phyloP scores from a whole-genome alignment of 1,140 invertebrate genomes.

The Macrotrachela quadricornifera region DNA sequence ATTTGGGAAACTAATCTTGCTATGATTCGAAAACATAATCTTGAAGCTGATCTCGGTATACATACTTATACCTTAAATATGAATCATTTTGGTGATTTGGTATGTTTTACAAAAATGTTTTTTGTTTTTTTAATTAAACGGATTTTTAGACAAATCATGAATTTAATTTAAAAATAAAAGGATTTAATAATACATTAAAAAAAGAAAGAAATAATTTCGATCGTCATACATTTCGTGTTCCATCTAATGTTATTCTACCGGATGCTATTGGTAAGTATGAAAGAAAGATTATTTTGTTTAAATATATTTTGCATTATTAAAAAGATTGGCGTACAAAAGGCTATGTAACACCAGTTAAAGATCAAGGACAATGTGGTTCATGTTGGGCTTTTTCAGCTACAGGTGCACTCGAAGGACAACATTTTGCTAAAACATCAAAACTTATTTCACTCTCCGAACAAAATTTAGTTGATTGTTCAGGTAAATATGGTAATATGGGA shows the following conservation, averaged over 20 bases:
- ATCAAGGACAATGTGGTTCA: conserved; percentile 10
- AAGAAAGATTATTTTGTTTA: no score
- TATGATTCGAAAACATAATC: conserved; percentile 18
- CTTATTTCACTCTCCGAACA: conserved; percentile 5
- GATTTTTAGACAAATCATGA: no score
- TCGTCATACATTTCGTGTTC: no score
- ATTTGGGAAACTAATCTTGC: conserved; percentile 10
- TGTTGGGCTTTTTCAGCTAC: conserved; percentile 8
- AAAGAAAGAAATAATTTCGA: no score
- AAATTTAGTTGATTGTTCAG: conserved; percentile 8
- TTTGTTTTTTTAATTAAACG: no score
- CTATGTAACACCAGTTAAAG: conserved; percentile 9
- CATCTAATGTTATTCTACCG: no score
- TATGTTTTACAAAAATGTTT: no score
- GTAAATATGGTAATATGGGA: conserved; percentile 4
- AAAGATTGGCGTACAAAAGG: conserved; percentile 8
- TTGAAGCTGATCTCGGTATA: conserved; percentile 13
- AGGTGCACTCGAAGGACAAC: conserved; percentile 4
- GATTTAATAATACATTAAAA: no score
- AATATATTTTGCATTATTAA: no score
- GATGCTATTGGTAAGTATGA: no score
- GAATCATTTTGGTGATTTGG: conserved; percentile 16
- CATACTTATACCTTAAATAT: conserved; percentile 19
- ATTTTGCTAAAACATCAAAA: neutral
- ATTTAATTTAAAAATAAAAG: no score